These are phyloP conservation scores for Chymomyza fuscimana DNA, from an alignment of 2,888 invertebrate genomes.

Conservation along the genomic window DNA sequence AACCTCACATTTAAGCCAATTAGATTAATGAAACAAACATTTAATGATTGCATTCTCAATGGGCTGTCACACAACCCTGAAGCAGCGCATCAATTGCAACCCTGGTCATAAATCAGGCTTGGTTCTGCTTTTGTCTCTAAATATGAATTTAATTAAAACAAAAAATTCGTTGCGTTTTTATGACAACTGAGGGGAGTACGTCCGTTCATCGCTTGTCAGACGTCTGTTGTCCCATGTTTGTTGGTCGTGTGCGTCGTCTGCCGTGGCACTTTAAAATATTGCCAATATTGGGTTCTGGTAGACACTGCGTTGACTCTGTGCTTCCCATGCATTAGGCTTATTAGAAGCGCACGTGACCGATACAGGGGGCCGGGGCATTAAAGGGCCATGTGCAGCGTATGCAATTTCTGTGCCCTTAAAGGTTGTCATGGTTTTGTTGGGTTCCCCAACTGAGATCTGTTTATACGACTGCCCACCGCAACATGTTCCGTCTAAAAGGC, in stretches of 20 bases:
- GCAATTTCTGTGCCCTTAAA: slow-evolving; percentile 58
- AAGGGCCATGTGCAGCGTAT: slow-evolving; percentile 56
- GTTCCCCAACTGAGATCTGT: slow-evolving; percentile 6
- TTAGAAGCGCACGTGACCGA: slow-evolving; percentile 64
- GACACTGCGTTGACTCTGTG: slow-evolving; percentile 25
- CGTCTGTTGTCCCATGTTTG: not conserved
- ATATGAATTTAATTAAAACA: slow-evolving; percentile 77
- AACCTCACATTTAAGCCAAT: slow-evolving; percentile 49
- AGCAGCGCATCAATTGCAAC: slow-evolving; percentile 5
- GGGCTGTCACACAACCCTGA: slow-evolving; percentile 25
- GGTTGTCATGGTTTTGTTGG: slow-evolving; percentile 40
- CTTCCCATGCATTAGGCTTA: slow-evolving; percentile 66
- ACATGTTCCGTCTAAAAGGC: slow-evolving; percentile 62
- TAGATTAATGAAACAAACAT: slow-evolving; percentile 63
- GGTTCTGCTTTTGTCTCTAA: slow-evolving; percentile 41
- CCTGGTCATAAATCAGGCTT: slow-evolving; percentile 54
- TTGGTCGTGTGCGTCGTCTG: not conserved
- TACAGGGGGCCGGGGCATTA: not conserved
- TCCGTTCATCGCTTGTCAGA: slow-evolving; percentile 43
- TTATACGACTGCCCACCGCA: slow-evolving; percentile 27
- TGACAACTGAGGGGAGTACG: slow-evolving; percentile 48
- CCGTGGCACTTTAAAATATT: slow-evolving; percentile 70
- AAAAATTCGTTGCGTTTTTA: slow-evolving; percentile 60
- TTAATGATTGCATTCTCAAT: slow-evolving; percentile 53
- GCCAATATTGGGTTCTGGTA: slow-evolving; percentile 60